These are phyloP conservation scores for Mungos mungo DNA, from an alignment of 2,113 vertebrate species.

Conservation along the genomic window DNA sequence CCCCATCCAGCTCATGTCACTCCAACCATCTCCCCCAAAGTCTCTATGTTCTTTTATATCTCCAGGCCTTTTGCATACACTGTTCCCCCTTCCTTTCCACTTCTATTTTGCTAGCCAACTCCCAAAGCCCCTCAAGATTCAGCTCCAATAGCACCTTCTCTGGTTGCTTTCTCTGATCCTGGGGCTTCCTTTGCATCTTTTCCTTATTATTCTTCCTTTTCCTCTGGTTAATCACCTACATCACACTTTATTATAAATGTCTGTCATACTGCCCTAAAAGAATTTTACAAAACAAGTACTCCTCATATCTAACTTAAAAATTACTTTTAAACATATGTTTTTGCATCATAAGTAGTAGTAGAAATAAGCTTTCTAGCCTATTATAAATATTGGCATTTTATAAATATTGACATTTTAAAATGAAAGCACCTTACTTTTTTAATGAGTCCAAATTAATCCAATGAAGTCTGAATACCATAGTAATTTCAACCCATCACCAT, in stretches of 20 bases:
- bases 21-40: neutral
- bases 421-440: neutral
- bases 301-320: neutral
- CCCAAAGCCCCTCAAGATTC: neutral
- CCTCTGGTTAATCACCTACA: neutral
- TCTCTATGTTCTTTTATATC: neutral
- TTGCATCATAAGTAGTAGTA: conserved; percentile 14
- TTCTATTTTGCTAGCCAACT: neutral
- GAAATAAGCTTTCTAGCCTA: conserved; percentile 5
- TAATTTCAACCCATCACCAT: neutral
- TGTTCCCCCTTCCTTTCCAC: neutral
- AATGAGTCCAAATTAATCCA: conserved; percentile 29
- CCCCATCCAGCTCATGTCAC: neutral
- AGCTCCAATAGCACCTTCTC: neutral
- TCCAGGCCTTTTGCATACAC: neutral
- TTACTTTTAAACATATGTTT: neutral
- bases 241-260: neutral
- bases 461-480: neutral
- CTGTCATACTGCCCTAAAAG: neutral
- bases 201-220: neutral
- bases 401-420: neutral
- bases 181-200: neutral
- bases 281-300: neutral
- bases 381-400: conserved; percentile 11
- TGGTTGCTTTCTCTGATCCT: neutral